A percentile compares a stretch with the other conserved stretches of the same genome.
phyloP scores from a whole-genome alignment of 2,113 vertebrate species.

The Triplophysa tibetana region DNA sequence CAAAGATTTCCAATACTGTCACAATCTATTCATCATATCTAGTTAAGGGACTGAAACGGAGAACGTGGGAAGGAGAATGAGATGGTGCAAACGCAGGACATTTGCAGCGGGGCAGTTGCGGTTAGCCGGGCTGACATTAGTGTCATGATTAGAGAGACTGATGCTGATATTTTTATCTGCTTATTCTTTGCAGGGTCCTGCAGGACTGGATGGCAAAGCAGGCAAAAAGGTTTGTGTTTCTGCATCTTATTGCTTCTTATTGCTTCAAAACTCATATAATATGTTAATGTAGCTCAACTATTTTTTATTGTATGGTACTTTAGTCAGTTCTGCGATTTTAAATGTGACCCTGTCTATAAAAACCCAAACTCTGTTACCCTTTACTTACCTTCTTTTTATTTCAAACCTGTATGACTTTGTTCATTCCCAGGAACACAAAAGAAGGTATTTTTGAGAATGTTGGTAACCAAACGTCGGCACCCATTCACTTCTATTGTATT shows the following conservation, averaged over 20 bases:
- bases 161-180: slow-evolving; percentile 18
- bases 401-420: too few relatives aligned
- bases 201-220: slow-evolving; percentile 65
- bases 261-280: too few relatives aligned
- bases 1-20: slow-evolving; percentile 72
- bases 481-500: too few relatives aligned
- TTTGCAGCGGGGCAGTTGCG: slow-evolving; percentile 40
- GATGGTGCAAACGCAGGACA: slow-evolving; percentile 42
- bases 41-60: slow-evolving; percentile 52
- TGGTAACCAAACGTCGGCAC: too few relatives aligned
- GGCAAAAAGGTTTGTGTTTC: slow-evolving; percentile 69
- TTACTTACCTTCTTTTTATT: too few relatives aligned
- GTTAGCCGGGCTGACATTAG: slow-evolving; percentile 32
- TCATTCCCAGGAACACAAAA: too few relatives aligned
- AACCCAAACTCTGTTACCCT: too few relatives aligned
- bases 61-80: slow-evolving; percentile 32
- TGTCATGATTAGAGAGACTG: slow-evolving; percentile 7
- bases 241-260: neutral
- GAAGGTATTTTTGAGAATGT: too few relatives aligned
- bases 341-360: too few relatives aligned
- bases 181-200: slow-evolving; percentile 58
- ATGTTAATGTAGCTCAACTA: too few relatives aligned
- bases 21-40: slow-evolving; percentile 69
- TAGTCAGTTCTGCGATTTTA: too few relatives aligned
- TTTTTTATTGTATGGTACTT: too few relatives aligned